Percentiles rank a stretch among this genome's conserved stretches.
phyloP scores from a whole-genome alignment of 2,797 vertebrate genomes.

The Oreortyx pictus region DNA sequence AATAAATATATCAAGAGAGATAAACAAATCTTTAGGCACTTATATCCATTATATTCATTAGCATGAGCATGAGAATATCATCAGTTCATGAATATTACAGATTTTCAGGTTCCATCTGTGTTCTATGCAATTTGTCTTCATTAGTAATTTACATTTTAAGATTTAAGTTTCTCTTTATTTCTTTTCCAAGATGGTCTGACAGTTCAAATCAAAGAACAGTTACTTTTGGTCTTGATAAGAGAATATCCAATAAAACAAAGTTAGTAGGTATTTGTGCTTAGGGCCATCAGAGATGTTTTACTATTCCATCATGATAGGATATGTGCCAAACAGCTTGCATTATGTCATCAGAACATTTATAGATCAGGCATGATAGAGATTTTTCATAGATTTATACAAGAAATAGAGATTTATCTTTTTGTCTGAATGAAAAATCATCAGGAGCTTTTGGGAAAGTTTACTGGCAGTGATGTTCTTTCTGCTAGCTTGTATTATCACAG shows the following conservation, averaged over 20 bases:
- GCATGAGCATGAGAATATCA: neutral
- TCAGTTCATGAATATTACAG: neutral
- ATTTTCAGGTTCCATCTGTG: neutral
- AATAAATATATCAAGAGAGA: neutral
- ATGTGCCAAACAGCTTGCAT: neutral
- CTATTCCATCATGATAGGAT: neutral
- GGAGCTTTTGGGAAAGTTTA: neutral
- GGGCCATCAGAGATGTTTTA: neutral
- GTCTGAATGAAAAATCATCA: neutral
- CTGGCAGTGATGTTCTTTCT: neutral
- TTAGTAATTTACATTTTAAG: neutral
- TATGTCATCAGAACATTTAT: neutral
- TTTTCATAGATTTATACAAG: neutral
- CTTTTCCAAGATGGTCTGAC: neutral
- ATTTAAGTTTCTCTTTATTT: neutral
- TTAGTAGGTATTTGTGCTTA: neutral
- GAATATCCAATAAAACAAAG: neutral
- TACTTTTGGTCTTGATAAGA: neutral
- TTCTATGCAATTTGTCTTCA: neutral
- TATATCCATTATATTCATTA: neutral
- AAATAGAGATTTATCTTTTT: neutral
- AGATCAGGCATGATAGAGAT: neutral
- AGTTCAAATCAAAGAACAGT: neutral
- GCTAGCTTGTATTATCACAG: neutral
- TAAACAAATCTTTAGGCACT: neutral